Conservation (phyloP, 2,113 vertebrate species). For the Zingel zingel region DNA sequence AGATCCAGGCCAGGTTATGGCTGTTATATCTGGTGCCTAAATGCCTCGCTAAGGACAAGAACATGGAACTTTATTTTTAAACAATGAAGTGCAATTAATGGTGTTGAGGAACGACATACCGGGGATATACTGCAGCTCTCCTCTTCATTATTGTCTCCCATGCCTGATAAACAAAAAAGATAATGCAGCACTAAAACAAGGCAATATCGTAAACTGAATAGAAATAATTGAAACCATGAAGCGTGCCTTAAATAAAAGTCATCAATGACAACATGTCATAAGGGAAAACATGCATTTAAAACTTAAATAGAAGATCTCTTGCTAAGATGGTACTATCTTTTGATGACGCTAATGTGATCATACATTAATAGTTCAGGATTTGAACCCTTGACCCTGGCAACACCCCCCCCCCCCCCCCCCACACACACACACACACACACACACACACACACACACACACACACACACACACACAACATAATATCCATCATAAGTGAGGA, state of each 20-base stretch:
- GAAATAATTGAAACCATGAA: background rate
- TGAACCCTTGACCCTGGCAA: background rate
- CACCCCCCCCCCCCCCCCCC: too few relatives aligned
- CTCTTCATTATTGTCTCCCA: conserved; percentile 77
- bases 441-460: too few relatives aligned
- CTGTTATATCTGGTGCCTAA: background rate
- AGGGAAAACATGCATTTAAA: background rate
- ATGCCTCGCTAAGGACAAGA: background rate
- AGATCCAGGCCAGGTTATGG: too few relatives aligned
- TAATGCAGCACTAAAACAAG: background rate
- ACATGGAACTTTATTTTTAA: background rate
- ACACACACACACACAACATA: too few relatives aligned
- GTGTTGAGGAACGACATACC: conserved; percentile 52
- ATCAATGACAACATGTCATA: too few relatives aligned
- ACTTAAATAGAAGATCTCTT: background rate
- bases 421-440: too few relatives aligned
- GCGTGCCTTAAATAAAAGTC: too few relatives aligned
- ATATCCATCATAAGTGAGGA: too few relatives aligned
- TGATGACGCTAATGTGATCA: background rate
- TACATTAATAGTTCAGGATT: background rate
- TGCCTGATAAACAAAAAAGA: conserved; percentile 51
- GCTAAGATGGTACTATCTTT: background rate
- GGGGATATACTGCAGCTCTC: conserved; percentile 77
- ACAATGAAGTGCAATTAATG: background rate
- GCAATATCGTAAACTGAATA: background rate